A percentile compares a stretch with the other conserved stretches of the same genome.
phyloP scores from a whole-genome alignment of 2,113 vertebrate species.

The Tupaia tana region DNA sequence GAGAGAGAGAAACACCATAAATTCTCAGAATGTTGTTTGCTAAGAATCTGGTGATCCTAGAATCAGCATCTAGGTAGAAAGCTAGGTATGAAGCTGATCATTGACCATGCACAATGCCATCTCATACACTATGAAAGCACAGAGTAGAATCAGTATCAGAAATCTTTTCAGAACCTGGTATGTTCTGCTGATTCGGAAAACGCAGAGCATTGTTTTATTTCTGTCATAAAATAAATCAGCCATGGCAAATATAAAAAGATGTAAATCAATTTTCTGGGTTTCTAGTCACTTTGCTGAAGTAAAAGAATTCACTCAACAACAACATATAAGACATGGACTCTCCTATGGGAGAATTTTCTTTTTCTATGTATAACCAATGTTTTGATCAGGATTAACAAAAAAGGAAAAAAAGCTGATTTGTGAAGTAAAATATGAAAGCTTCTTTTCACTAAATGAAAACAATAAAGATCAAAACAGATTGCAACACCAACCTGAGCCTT shows the following conservation, averaged over 20 bases:
- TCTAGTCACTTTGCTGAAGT: conserved; percentile 72
- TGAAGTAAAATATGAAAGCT: conserved; percentile 80
- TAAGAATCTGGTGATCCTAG: conserved; percentile 16
- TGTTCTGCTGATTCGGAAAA: conserved; percentile 71
- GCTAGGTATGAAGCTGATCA: not conserved
- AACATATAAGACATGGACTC: conserved; percentile 64
- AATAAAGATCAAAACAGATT: conserved; percentile 90
- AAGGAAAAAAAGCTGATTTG: conserved; percentile 78
- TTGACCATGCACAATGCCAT: conserved; percentile 8
- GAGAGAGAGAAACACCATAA: not conserved
- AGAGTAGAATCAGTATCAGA: conserved; percentile 66
- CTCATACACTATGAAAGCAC: not conserved
- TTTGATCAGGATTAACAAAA: conserved; percentile 79
- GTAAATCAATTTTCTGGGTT: conserved; percentile 72
- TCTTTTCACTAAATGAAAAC: conserved; percentile 85
- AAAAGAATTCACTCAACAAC: conserved; percentile 73
- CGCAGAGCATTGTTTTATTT: conserved; percentile 65
- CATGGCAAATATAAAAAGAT: conserved; percentile 78
- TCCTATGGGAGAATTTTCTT: conserved; percentile 63
- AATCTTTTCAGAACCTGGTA: conserved; percentile 30
- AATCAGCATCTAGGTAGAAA: conserved; percentile 28
- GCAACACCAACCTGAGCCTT: conserved; percentile 98
- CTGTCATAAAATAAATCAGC: conserved; percentile 77
- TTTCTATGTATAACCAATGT: conserved; percentile 65
- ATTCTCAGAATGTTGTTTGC: not conserved